These are phyloP conservation scores for Alviniconcha marisindica DNA, from an alignment of 1,140 invertebrate genomes.

Conservation along the genomic window DNA sequence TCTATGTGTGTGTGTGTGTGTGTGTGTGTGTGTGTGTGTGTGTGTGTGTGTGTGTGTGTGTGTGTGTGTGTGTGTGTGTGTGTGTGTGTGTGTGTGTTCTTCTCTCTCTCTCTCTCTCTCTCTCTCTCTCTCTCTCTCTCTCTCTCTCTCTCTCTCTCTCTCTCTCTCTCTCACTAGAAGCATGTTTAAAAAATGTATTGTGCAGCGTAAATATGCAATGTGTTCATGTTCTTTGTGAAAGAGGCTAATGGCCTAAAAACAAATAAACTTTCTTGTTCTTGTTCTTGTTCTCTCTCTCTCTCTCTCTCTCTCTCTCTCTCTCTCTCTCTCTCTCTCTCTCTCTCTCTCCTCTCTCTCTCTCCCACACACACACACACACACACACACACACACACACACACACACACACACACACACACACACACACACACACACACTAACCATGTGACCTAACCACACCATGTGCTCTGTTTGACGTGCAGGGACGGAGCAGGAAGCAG, in stretches of 20 bases:
- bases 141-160: too few relatives aligned
- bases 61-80: slow-evolving; percentile 1
- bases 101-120: slow-evolving; percentile 6
- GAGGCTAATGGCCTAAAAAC: too few relatives aligned
- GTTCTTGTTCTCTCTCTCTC: not conserved
- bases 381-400: too few relatives aligned
- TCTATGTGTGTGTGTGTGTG: not conserved
- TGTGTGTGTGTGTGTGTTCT: not conserved
- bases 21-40: slow-evolving; percentile 22
- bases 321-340: slow-evolving; percentile 1
- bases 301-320: slow-evolving; percentile 22
- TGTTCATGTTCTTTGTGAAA: too few relatives aligned
- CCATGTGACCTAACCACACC: not conserved
- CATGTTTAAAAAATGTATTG: too few relatives aligned
- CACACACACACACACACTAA: too few relatives aligned
- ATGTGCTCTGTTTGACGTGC: too few relatives aligned
- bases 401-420: too few relatives aligned
- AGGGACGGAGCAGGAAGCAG: slow-evolving; percentile 66
- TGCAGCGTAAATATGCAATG: too few relatives aligned
- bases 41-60: slow-evolving; percentile 10
- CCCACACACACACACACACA: too few relatives aligned
- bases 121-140: slow-evolving; percentile 23
- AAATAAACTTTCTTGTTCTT: too few relatives aligned
- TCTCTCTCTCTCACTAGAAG: too few relatives aligned
- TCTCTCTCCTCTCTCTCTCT: slow-evolving; percentile 22